Base-by-base conservation (phyloP, 2,797 vertebrate genomes). In the Lerista edwardsae region DNA sequence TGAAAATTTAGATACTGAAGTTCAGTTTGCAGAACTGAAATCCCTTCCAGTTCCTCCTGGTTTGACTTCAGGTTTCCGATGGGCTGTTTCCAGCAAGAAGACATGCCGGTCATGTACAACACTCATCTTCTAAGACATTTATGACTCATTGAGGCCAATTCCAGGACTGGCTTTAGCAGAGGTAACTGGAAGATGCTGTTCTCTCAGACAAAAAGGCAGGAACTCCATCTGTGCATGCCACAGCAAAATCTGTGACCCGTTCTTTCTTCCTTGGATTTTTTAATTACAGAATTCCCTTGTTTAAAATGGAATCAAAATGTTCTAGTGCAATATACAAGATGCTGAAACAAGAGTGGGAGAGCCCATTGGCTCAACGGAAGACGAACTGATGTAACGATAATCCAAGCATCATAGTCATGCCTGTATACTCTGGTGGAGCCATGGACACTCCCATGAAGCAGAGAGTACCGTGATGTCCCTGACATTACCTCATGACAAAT, bases 301-400 rank as follows among this genome's bases (percentile, higher is more conserved):
- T 85, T 81, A 71, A 17, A 75, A 88, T 0, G 62, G 87, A 92
- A 92, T 88, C 91, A 86, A 90, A 78, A 82, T 75, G 62, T 93
- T 93, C 80, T 92, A 91, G 94, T 96, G 94, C 95, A 96, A 95
- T 95, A 94, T 80, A 41, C 87, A 89, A 6, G 61, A 85, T 64
- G 57, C 84, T 27, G 15, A 76, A 86, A 19, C 1, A 57, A 80
- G 74, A 14, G 65, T 69, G 2, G 15, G n/a, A 25, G 23, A 3
- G 9, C 23, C 6, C 14, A 64, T 59, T 59, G 62, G 73, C 77
- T 39, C 41, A n/a, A 65, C 41, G 64, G 57, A 29, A 61, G 55
- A 25, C 25, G 57, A 80, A 68, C 9, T 34, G 51, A 81, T 36
- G n/a, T 80, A 80, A 80, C 47, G 47, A 75, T 19, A 61, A 59